Conservation (phyloP, 1,140 invertebrate genomes). For the Drosophila pruinosa region DNA sequence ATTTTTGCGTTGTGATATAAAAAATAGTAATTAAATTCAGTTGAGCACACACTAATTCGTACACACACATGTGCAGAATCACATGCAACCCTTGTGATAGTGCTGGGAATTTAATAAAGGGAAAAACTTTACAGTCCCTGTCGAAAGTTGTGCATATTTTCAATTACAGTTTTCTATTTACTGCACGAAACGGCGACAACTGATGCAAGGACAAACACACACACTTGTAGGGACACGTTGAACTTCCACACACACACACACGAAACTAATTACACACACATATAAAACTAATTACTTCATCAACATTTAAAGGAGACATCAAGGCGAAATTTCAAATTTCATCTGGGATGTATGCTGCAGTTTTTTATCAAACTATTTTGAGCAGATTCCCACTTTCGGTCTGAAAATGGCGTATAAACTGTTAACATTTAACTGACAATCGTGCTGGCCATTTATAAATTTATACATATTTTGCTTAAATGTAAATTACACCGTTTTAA, state of each 20-base stretch:
- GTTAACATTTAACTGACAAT: background rate
- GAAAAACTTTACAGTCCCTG: conserved; percentile 64
- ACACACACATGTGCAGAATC: conserved; percentile 8
- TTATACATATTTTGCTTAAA: background rate
- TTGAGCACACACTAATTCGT: background rate
- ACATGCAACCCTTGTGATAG: conserved; percentile 19
- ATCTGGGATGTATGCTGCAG: conserved; percentile 38
- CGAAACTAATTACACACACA: conserved; percentile 25
- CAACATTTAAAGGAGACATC: conserved; percentile 61
- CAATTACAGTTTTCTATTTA: conserved; percentile 68
- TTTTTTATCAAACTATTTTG: conserved; percentile 22
- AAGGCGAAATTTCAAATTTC: conserved; percentile 48
- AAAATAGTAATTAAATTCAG: conserved; percentile 58
- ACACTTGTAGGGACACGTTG: too few relatives aligned
- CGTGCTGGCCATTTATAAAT: background rate
- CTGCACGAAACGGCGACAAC: conserved; percentile 17
- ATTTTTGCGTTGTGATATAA: conserved; percentile 12
- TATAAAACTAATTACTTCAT: conserved; percentile 78
- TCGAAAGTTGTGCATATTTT: conserved; percentile 66
- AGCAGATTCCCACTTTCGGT: background rate
- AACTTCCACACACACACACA: conserved; percentile 6
- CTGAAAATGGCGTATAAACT: background rate
- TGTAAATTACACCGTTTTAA: background rate
- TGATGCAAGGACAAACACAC: conserved; percentile 20
- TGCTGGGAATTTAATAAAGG: conserved; percentile 74